A percentile compares a stretch with the other conserved stretches of the same genome.
phyloP scores from a whole-genome alignment of 2,888 invertebrate species.

The Trissolcus japonicus region DNA sequence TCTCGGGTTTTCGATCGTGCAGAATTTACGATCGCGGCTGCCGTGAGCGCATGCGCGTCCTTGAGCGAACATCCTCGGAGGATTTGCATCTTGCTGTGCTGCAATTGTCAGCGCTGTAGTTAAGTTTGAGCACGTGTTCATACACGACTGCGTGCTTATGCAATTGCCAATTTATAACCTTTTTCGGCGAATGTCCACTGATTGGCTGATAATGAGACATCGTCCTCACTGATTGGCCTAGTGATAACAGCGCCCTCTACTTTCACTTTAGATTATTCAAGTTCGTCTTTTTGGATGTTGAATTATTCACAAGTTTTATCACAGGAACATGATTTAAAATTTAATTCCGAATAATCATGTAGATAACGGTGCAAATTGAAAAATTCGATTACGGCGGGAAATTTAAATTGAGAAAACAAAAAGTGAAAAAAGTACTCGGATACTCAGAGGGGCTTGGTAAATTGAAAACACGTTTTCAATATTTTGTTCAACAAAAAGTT shows the following conservation, averaged over 20 bases:
- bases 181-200: conserved; percentile 30
- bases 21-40: conserved; percentile 34
- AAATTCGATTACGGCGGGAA: too few relatives aligned
- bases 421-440: too few relatives aligned
- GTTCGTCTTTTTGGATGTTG: conserved; percentile 5
- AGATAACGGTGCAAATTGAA: too few relatives aligned
- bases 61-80: conserved; percentile 28
- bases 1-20: conserved; percentile 28
- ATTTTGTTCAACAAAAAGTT: too few relatives aligned
- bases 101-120: conserved; percentile 29
- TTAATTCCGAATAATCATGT: conserved; percentile 6
- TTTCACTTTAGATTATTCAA: conserved; percentile 20
- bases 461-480: too few relatives aligned
- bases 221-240: conserved; percentile 8
- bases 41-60: conserved; percentile 44
- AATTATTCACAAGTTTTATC: conserved; percentile 1
- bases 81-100: conserved; percentile 30
- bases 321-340: conserved; percentile 11
- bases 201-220: conserved; percentile 23
- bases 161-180: conserved; percentile 28
- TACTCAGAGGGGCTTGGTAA: too few relatives aligned
- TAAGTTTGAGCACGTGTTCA: background rate
- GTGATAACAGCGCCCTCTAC: conserved; percentile 7
- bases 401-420: too few relatives aligned
- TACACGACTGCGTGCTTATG: conserved; percentile 14